Percentiles rank a stretch among this genome's conserved stretches.
Conservation (phyloP, 2,888 invertebrate species). For the Pammene aurita region DNA sequence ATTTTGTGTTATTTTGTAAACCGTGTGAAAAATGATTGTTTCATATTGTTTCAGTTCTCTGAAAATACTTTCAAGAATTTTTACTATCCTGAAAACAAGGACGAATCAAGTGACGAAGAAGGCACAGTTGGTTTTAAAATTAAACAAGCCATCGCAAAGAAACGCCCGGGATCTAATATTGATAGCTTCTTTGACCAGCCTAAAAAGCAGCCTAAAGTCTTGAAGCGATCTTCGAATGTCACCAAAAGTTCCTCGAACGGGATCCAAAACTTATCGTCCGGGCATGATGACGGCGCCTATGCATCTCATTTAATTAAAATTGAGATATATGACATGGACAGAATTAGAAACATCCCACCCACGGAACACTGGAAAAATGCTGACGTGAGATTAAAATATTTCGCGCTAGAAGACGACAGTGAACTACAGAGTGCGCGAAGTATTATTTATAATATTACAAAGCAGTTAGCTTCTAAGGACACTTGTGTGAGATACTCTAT, state of each 20-base stretch:
- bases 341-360: background rate
- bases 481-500: background rate
- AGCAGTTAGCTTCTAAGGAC: constrained; percentile 6
- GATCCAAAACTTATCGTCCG: background rate
- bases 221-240: background rate
- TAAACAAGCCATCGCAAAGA: background rate
- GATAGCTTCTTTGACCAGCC: too few species aligned
- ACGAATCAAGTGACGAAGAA: background rate
- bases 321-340: background rate
- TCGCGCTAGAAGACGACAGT: background rate
- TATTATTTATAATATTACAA: background rate
- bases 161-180: too few species aligned
- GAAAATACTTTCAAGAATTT: constrained; percentile 14
- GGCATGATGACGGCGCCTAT: background rate
- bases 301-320: background rate
- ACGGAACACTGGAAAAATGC: constrained; percentile 1
- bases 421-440: background rate
- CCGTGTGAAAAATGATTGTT: background rate
- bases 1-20: too few species aligned
- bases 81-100: constrained; percentile 1
- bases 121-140: background rate
- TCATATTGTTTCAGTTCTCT: constrained; percentile 7
- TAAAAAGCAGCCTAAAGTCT: too few species aligned
- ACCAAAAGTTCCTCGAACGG: background rate
- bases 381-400: constrained; percentile 4